Evolutionary conservation across 2,113 vertebrate species (phyloP), one percentile per base, ranked within the genome.

Genomic region (Progne subis): DNA sequence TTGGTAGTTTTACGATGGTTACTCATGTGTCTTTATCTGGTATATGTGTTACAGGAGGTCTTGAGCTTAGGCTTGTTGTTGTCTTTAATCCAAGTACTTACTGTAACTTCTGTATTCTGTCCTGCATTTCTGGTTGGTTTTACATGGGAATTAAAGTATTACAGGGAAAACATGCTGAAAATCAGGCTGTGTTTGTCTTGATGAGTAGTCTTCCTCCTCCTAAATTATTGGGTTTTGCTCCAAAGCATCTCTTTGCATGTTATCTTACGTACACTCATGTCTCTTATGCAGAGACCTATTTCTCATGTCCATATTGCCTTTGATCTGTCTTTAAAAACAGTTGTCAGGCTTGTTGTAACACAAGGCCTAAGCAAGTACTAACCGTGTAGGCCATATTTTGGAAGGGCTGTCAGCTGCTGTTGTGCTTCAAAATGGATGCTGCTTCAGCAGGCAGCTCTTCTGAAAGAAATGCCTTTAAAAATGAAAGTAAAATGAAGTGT

Each of bases 371-470:
- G 18, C 9, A 52, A 70, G 34, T 59, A 44, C 32, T 28, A 75
- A 11, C 55, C 19, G 31, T 3, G 6, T 5, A 53, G 49, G 24
- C 31, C 2, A 0, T 60, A 3, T 84, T 89, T 88, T 75, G 24
- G 50, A 50, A 19, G 13, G 31, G 21, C 19, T 95, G 39, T 78
- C 68, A 78, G 68, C 59, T 86, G 20, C 47, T 55, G 8, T 64
- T 64, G 76, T 75, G 44, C 49, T 75, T 81, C n/a, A 72, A 43
- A 94, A 55, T 17, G 57, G 59, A 37, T 37, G 24, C 57, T 83
- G 39, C 76, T 94, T 92, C 72, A 91, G 56, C 21, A 87, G 69
- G n/a, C 32, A 82, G 53, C 25, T 87, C 19, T 76, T 87, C 37
- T 44, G 60, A 72, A 72, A 94, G 21, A 71, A 71, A 64, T 23